Evolutionary conservation across 2,888 invertebrate genomes (phyloP), one percentile per base, ranked within the genome.

Genomic region (Troides aeacus): DNA sequence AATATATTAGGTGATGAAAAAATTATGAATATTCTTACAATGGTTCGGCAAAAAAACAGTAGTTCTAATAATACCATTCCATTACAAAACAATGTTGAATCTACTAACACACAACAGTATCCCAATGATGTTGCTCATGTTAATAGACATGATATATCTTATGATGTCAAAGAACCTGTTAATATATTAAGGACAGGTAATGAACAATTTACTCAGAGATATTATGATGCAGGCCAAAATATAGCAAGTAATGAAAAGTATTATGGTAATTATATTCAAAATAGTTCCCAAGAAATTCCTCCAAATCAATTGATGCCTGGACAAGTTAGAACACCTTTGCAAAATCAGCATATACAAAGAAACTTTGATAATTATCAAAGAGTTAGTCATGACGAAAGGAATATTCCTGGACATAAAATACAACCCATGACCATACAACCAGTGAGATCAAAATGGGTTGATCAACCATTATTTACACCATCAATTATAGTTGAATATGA

Each of bases 401-500:
- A 66, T 42, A 66, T 73, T 24, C 71, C 67, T 56, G 68, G 68
- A 23, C 64, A 71, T 60, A 46, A 62, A 46, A 61, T 65, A 36
- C 72, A 71, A 56, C 72, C 74, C 42, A 72, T 68, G 53, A 23
- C 57, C 8, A 58, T 23, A 3, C 57, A 58, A 58, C 78, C 80
- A 18, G 69, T 74, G 30, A 81, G 74, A 71, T 81, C 79, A 3
- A 79, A 85, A 72, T 90, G 92, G 86, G 79, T 85, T 65, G 88
- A 93, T 71, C 93, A 93, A 74, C 92, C 92, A 72, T 84, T 94
- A 77, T 88, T 92, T 73, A 79, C 85, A 66, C 90, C 95, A 73
- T 91, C 94, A 58, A 92, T 94, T 78, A 94, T 96, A 74, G 94
- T 95, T 77, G 95, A 96, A 87, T 96, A 96, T 89, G 94, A 95